Base-by-base conservation (phyloP, 2,888 invertebrate species). In the Drosophila infuscata region DNA sequence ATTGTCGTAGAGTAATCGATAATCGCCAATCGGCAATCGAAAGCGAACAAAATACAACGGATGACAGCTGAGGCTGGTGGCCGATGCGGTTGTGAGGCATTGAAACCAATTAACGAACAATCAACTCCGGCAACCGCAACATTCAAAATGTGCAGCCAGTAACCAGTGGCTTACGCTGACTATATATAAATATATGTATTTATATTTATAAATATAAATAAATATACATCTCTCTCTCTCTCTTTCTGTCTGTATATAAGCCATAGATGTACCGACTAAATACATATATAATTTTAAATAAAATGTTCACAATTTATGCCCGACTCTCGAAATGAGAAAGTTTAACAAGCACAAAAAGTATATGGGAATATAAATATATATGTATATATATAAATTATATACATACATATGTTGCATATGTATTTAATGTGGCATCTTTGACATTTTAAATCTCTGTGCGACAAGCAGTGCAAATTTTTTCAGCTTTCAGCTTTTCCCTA, bases 81-180 rank as follows among this genome's bases (percentile, higher is more conserved):
- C 70, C 74, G 70, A 70, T 77, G 74, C 65, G 84, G 81, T 79
- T 75, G 68, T 65, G 74, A 82, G 80, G 79, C 87, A 89, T 82
- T 82, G 73, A 82, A 82, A 82, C 72, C 81, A 87, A 87, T 87
- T 87, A 87, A 78, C 87, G 81, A 74, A 84, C 88, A 84, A 84
- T 88, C 88, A 82, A 84, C 79, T 78, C 57, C 61, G 78, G 85
- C 66, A 84, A 76, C 82, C 88, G 79, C 84, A 87, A 79, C 83
- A 82, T 82, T 71, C 71, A 79, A 87, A 87, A 81, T 76, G 70
- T 70, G 51, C 70, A 68, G 69, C 76, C 74, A 68, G 60, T 63
- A 66, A 53, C 62, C 43, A 41, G 61, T 53, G 53, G 63, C 63
- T 51, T 66, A 58, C 35, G 52, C 32, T 49, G 20, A 12, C 51